Percentiles rank a stretch among this genome's conserved stretches.
phyloP scores from a whole-genome alignment of 2,113 vertebrate species.

The Mormoops blainvillei region DNA sequence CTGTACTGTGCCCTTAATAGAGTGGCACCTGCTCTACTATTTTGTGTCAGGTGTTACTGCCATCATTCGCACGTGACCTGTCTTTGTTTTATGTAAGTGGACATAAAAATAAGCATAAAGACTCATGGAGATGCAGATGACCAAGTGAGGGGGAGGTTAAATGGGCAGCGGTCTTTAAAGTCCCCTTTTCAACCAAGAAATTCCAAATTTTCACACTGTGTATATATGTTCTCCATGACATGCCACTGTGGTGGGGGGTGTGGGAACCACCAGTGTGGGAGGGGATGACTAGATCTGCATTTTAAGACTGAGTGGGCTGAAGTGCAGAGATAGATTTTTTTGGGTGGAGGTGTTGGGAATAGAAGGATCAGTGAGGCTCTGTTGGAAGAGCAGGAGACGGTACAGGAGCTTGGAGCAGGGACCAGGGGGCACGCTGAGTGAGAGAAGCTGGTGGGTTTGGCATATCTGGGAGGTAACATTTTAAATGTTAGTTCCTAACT shows the following conservation, averaged over 20 bases:
- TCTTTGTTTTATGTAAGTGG: background rate
- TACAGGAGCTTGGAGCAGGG: background rate
- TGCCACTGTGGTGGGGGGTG: background rate
- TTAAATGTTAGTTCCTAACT: no score
- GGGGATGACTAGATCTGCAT: background rate
- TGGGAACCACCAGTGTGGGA: background rate
- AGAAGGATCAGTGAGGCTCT: no score
- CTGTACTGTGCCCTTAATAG: background rate
- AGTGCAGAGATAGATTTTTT: background rate
- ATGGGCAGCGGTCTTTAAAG: background rate
- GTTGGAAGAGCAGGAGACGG: background rate
- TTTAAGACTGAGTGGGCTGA: background rate
- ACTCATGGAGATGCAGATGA: background rate
- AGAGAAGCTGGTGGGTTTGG: background rate
- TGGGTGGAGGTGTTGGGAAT: background rate
- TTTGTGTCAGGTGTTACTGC: background rate
- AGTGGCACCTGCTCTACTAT: background rate
- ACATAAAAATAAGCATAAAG: background rate
- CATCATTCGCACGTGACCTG: background rate
- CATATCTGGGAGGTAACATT: background rate
- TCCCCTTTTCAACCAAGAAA: background rate
- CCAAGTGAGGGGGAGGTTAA: background rate
- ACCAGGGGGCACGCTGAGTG: background rate
- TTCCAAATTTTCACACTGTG: background rate
- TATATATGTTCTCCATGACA: background rate